Evolutionary conservation across 2,113 vertebrate species (phyloP), one percentile per base, ranked within the genome.

Genomic region (Triplophysa siluroides): DNA sequence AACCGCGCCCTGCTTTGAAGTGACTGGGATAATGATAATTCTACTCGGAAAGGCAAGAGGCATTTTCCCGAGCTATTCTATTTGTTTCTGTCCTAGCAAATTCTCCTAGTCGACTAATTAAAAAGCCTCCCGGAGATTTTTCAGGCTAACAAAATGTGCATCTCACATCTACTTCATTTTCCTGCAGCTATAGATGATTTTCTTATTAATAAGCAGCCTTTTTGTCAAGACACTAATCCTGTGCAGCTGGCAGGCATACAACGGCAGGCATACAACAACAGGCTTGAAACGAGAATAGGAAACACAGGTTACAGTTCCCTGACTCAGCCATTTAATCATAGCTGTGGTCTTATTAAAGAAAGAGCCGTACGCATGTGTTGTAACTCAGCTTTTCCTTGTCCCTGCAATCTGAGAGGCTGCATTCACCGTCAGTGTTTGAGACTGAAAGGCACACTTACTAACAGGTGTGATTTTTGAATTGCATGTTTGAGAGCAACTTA

Each of bases 221-320:
- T 78, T 83, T 77, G 78, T 81, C 76, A 85, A 80, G 76, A 71
- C 43, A 67, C 73, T 81, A 79, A 84, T 81, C 72, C 63, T 71
- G 78, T 21, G 60, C n/a, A 66, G 71, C 76, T 79, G 81, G 47
- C 62, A 82, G 79, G 76, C 43, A 62, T n/a, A n/a, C n/a, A n/a
- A n/a, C n/a, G 81, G 47, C 62, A 81, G 79, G 76, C 43, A 62
- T 68, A 50, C 54, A 65, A 75, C n/a, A 10, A 29, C 16, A 41
- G 24, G n/a, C 41, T 19, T 74, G 58, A 79, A 84, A 68, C 29
- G 62, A 61, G 77, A 74, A 50, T 66, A 79, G 65, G 61, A 78
- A 80, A 78, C 70, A 47, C 50, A 69, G 78, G 80, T 82, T 82
- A 74, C 29, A 71, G 78, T 43, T 45, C 70, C 63, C 65, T 19